Evolutionary conservation across 2,888 invertebrate species (phyloP), one percentile per base, ranked within the genome.

Genomic region (Heliconius erato): DNA sequence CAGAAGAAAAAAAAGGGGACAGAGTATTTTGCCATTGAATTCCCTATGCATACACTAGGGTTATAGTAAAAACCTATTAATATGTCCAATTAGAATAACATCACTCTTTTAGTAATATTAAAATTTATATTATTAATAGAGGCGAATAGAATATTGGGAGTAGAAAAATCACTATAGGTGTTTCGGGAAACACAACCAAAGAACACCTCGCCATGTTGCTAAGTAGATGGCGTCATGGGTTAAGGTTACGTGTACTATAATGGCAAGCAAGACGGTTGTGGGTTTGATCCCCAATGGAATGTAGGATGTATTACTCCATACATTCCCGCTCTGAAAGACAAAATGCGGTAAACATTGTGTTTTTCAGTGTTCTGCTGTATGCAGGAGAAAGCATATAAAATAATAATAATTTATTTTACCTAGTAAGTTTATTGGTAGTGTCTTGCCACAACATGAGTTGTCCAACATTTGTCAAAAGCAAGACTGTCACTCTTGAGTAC

Each of bases 381-480:
- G 23, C 23, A 19, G 19, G 19, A 54, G 2, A 54, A 54, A 54
- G 23, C 44, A 49, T 49, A 11, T 65, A 26, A 26, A 26, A 65
- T 63, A 63, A 65, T 12, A 26, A 65, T 4, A 26, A 65, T 28
- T 72, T 40, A 16, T n/a, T 23, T 86, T 91, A 96, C 96, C 96
- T 95, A 12, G 96, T 96, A 3, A 97, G 91, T 83, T 95, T 94
- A 76, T 96, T 96, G 82, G 95, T 96, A 5, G 96, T 95, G 86
- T 97, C 97, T 85, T 97, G 97, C 98, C 98, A 98, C 12, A 98
- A 90, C 85, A 97, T 94, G 23, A 98, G 91, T 89, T 97, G 97
- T 32, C 98, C 97, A 0, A 96, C 95, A 80, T 94, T 96, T 72
- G 96, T 97, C 1, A 98, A 93, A 28, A 97, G 91, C 0, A 97